Evolutionary conservation across 2,113 vertebrate genomes (phyloP).

Genomic region (Coturnix japonica): DNA sequence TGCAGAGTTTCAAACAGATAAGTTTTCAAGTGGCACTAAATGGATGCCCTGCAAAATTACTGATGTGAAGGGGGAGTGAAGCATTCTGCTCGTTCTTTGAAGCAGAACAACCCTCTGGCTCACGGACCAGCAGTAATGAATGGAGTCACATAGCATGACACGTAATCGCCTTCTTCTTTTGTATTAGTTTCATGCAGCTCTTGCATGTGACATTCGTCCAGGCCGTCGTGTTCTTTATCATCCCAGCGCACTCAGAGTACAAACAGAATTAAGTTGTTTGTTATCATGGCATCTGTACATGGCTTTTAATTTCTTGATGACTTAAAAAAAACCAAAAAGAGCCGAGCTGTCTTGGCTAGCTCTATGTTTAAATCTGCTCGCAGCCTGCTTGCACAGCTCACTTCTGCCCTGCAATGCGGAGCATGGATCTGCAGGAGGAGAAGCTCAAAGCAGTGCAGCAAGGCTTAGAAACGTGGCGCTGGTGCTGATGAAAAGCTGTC

Average conservation of each 20-base stretch:
- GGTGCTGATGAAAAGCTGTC: neutral
- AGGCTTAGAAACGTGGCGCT: neutral
- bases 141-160: neutral
- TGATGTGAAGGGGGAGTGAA: neutral
- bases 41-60: neutral
- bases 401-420: neutral
- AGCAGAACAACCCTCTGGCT: constrained; percentile 55
- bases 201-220: neutral
- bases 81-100: constrained; percentile 12
- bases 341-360: neutral
- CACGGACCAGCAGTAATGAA: neutral
- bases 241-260: neutral
- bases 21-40: neutral
- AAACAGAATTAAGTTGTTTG: constrained; percentile 40
- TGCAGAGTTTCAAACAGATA: neutral
- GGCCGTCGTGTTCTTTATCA: constrained; percentile 25
- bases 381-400: constrained; percentile 15
- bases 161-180: constrained; percentile 35
- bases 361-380: constrained; percentile 25
- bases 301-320: constrained; percentile 28
- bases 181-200: neutral
- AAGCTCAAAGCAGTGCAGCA: neutral
- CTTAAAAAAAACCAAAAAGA: neutral
- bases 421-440: neutral
- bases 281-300: neutral